Percentiles rank a stretch among this genome's conserved stretches.
phyloP scores from a whole-genome alignment of 35 echinoderm and acorn worm genomes.

The Eucidaris tribuloides region DNA sequence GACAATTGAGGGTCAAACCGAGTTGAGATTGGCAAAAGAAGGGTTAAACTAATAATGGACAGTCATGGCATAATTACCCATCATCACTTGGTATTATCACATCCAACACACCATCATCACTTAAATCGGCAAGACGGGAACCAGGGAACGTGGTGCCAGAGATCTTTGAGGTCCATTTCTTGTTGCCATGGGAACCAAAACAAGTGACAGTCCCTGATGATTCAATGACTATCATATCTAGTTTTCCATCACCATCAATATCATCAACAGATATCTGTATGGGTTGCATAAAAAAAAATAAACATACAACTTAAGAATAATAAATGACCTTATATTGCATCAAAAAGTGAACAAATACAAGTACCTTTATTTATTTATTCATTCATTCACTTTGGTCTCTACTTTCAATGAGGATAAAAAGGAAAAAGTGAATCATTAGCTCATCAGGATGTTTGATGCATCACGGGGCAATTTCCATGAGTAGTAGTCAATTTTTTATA shows the following conservation, averaged over 20 bases:
- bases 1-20: too few species aligned
- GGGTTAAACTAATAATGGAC: too few species aligned
- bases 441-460: too few species aligned
- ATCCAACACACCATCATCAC: slow-evolving; percentile 67
- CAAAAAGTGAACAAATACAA: too few species aligned
- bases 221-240: slow-evolving; percentile 64
- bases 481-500: too few species aligned
- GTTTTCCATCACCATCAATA: slow-evolving; percentile 23
- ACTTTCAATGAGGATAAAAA: too few species aligned
- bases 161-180: slow-evolving; percentile 42
- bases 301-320: not conserved
- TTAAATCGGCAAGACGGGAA: slow-evolving; percentile 65
- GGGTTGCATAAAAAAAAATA: not conserved
- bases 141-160: slow-evolving; percentile 64
- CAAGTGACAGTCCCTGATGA: slow-evolving; percentile 66
- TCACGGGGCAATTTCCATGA: too few species aligned
- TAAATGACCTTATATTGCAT: not conserved
- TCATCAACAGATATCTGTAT: slow-evolving; percentile 70
- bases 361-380: too few species aligned
- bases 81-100: slow-evolving; percentile 67
- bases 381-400: too few species aligned
- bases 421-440: too few species aligned
- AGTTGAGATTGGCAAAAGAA: too few species aligned
- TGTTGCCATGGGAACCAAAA: slow-evolving; percentile 35
- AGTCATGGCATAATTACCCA: too few species aligned